Evolutionary conservation across 92 coral and sea anemone genomes (phyloP).

Genomic region (Anthopleura xanthogrammica): DNA sequence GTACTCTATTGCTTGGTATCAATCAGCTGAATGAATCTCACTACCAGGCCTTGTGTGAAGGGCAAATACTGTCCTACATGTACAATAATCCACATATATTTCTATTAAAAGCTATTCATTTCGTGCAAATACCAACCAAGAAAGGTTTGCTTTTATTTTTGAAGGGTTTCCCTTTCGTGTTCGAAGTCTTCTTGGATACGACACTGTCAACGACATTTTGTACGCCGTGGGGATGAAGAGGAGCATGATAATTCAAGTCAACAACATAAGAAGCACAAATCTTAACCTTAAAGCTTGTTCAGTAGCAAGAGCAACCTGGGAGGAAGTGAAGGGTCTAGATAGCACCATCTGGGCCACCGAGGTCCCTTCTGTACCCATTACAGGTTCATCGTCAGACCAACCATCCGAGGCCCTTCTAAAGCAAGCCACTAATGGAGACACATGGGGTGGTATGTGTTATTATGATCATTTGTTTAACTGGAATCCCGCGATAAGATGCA

Average conservation of each 20-base stretch:
- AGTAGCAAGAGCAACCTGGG: constrained; percentile 10
- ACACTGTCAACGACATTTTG: neutral
- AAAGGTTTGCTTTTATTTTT: neutral
- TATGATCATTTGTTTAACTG: neutral
- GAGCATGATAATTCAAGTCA: constrained; percentile 2
- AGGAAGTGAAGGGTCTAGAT: neutral
- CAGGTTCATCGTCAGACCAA: constrained; percentile 14
- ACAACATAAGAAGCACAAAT: constrained; percentile 10
- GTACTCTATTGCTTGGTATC: too few relatives aligned
- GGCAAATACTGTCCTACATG: too few relatives aligned
- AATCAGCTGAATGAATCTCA: too few relatives aligned
- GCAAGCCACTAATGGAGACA: constrained; percentile 28
- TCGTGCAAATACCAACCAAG: too few relatives aligned
- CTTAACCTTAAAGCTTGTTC: neutral
- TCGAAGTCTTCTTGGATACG: constrained; percentile 29
- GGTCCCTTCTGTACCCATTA: constrained; percentile 33
- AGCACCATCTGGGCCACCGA: constrained; percentile 38
- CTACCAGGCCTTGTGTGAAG: too few relatives aligned
- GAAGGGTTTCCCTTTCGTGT: constrained; percentile 28
- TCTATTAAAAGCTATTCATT: too few relatives aligned
- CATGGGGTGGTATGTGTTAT: constrained; percentile 35
- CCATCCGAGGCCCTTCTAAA: constrained; percentile 28
- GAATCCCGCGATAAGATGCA: too few relatives aligned
- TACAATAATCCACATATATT: too few relatives aligned
- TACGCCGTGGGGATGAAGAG: constrained; percentile 14